Conservation (phyloP, 2,113 vertebrate genomes). For the Cololabis saira region DNA sequence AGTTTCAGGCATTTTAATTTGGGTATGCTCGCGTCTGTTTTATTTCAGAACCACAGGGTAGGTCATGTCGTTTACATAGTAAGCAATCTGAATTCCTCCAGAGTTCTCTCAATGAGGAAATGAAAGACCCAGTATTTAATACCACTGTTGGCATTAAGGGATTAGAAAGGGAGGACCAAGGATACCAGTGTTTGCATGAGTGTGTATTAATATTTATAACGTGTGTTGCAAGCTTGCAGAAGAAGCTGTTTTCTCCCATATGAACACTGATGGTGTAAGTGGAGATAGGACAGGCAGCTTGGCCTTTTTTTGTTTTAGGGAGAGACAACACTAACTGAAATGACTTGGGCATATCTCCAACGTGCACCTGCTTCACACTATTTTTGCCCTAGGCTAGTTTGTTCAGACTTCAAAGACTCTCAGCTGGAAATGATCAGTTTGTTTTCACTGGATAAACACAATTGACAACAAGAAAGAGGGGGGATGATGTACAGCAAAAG, state of each 20-base stretch:
- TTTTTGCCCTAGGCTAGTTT: background rate
- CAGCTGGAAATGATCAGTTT: background rate
- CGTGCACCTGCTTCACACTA: conserved; percentile 26
- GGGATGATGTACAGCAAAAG: background rate
- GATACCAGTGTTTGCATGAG: conserved; percentile 25
- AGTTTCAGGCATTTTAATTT: conserved; percentile 20
- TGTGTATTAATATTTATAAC: conserved; percentile 40
- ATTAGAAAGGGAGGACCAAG: conserved; percentile 47
- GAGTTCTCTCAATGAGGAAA: conserved; percentile 41
- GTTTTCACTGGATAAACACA: background rate
- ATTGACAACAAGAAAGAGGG: background rate
- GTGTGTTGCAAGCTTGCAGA: conserved; percentile 23
- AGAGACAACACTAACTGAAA: conserved; percentile 18
- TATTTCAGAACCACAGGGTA: conserved; percentile 9
- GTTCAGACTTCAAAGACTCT: background rate
- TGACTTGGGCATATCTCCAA: conserved; percentile 22
- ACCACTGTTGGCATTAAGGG: conserved; percentile 63
- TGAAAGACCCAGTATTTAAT: conserved; percentile 67
- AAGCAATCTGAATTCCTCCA: conserved; percentile 52
- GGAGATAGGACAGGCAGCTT: conserved; percentile 25
- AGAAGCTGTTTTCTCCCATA: conserved; percentile 26
- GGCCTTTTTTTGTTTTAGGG: conserved; percentile 34
- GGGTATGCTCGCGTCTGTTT: conserved; percentile 21
- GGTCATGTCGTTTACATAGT: conserved; percentile 29
- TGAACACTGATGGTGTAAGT: conserved; percentile 1